These are phyloP conservation scores for Catostomus latipinnis DNA, from an alignment of 2,797 vertebrate species.

Conservation along the genomic window DNA sequence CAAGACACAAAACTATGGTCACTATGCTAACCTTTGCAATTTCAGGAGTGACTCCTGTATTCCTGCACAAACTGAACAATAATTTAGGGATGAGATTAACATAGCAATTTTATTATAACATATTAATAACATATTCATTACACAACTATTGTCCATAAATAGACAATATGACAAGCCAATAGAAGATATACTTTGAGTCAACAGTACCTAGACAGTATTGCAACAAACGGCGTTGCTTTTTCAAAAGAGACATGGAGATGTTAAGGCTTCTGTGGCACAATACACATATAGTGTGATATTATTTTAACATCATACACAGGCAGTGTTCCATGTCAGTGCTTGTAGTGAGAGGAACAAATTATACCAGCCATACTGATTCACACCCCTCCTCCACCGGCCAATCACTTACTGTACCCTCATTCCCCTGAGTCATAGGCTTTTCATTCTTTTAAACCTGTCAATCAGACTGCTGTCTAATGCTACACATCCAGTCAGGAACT, in stretches of 20 bases:
- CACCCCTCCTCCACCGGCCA: conserved; percentile 29
- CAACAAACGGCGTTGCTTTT: background rate
- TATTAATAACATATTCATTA: too few species aligned
- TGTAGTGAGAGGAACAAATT: conserved; percentile 22
- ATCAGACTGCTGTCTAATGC: conserved; percentile 16
- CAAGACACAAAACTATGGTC: too few species aligned
- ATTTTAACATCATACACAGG: conserved; percentile 37
- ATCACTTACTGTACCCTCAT: conserved; percentile 23
- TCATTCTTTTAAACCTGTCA: conserved; percentile 26
- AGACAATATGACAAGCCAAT: conserved; percentile 1
- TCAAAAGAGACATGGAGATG: conserved; percentile 18
- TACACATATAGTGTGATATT: conserved; percentile 24
- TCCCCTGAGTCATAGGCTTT: conserved; percentile 13
- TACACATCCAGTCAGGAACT: background rate
- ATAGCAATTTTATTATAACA: too few species aligned
- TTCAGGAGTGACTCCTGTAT: too few species aligned
- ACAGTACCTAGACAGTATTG: background rate
- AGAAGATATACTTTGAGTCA: background rate
- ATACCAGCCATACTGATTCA: conserved; percentile 36
- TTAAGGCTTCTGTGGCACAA: conserved; percentile 18
- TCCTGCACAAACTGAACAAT: too few species aligned
- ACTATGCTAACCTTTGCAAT: too few species aligned
- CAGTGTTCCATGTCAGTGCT: conserved; percentile 23
- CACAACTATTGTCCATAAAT: background rate
- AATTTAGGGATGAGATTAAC: too few species aligned